Evolutionary conservation across 1,140 invertebrate genomes (phyloP).

Genomic region (Oppia nitens): DNA sequence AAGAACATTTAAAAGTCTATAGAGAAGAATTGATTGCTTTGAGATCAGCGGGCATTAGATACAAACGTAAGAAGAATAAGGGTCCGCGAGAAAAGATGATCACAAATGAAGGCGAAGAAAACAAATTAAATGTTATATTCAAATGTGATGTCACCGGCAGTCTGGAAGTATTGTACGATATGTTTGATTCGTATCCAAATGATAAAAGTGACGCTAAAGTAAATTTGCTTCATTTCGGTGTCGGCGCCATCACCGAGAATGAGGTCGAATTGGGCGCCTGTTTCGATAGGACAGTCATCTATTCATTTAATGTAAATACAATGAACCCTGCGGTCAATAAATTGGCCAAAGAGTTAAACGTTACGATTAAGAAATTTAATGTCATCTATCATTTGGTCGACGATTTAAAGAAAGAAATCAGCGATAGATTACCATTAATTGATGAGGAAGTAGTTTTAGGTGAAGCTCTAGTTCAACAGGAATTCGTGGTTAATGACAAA

Average conservation of each 20-base stretch:
- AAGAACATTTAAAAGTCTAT: slow-evolving; percentile 47
- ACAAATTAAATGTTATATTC: slow-evolving; percentile 13
- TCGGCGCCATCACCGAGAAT: slow-evolving; percentile 61
- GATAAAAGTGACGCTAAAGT: slow-evolving; percentile 45
- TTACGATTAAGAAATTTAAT: slow-evolving; percentile 51
- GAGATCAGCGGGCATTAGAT: slow-evolving; percentile 34
- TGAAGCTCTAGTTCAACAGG: slow-evolving; percentile 65
- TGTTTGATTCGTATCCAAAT: slow-evolving; percentile 67
- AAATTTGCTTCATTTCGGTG: slow-evolving; percentile 71
- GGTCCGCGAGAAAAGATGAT: slow-evolving; percentile 7
- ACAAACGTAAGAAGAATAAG: not conserved
- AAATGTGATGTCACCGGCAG: slow-evolving; percentile 65
- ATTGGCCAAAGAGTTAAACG: slow-evolving; percentile 35
- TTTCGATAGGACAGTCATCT: slow-evolving; percentile 40
- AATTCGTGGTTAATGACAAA: slow-evolving; percentile 63
- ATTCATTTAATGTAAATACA: slow-evolving; percentile 55
- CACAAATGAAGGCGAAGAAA: slow-evolving; percentile 9
- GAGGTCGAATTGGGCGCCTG: slow-evolving; percentile 62
- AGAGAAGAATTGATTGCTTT: slow-evolving; percentile 41
- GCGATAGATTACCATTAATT: slow-evolving; percentile 44
- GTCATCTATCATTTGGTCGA: slow-evolving; percentile 84
- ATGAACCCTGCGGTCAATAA: slow-evolving; percentile 32
- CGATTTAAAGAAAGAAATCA: slow-evolving; percentile 63
- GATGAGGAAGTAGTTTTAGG: slow-evolving; percentile 60
- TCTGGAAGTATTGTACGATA: slow-evolving; percentile 80